Percentiles rank a stretch among this genome's conserved stretches.
phyloP scores from a whole-genome alignment of 2,113 vertebrate genomes.

The Oophaga pumilio region DNA sequence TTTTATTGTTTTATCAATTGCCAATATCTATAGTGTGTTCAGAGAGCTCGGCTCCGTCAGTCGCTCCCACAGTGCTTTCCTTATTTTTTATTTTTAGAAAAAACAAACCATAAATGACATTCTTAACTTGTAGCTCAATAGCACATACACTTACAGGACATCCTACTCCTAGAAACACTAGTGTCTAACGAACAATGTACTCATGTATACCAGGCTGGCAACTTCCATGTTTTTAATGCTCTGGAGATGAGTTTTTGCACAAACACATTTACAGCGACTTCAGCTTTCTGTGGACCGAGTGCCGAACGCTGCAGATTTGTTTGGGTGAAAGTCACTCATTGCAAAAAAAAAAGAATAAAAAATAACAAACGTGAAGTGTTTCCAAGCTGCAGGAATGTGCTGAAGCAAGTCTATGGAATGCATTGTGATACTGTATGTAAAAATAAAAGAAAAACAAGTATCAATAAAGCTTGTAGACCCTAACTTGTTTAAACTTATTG shows the following conservation, averaged over 20 bases:
- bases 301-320: slow-evolving; percentile 84
- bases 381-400: slow-evolving; percentile 73
- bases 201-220: slow-evolving; percentile 66
- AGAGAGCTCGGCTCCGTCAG: slow-evolving; percentile 82
- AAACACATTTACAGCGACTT: slow-evolving; percentile 79
- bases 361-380: slow-evolving; percentile 25
- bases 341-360: slow-evolving; percentile 22
- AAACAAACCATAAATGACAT: slow-evolving; percentile 19
- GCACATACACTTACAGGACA: slow-evolving; percentile 80
- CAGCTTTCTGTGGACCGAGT: slow-evolving; percentile 80
- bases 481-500: slow-evolving; percentile 46
- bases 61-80: slow-evolving; percentile 77
- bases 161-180: slow-evolving; percentile 79
- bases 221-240: slow-evolving; percentile 73
- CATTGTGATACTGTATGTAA: slow-evolving; percentile 90
- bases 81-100: slow-evolving; percentile 60
- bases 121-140: slow-evolving; percentile 71
- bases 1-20: slow-evolving; percentile 88
- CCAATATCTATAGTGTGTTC: slow-evolving; percentile 84
- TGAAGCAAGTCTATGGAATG: slow-evolving; percentile 95
- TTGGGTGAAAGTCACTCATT: slow-evolving; percentile 73
- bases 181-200: slow-evolving; percentile 65
- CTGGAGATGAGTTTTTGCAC: slow-evolving; percentile 75
- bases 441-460: slow-evolving; percentile 71
- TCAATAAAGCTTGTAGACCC: slow-evolving; percentile 98